A percentile compares a stretch with the other conserved stretches of the same genome.
These are phyloP conservation scores for Clamator glandarius DNA, from an alignment of 2,797 vertebrate genomes.

Conservation along the genomic window DNA sequence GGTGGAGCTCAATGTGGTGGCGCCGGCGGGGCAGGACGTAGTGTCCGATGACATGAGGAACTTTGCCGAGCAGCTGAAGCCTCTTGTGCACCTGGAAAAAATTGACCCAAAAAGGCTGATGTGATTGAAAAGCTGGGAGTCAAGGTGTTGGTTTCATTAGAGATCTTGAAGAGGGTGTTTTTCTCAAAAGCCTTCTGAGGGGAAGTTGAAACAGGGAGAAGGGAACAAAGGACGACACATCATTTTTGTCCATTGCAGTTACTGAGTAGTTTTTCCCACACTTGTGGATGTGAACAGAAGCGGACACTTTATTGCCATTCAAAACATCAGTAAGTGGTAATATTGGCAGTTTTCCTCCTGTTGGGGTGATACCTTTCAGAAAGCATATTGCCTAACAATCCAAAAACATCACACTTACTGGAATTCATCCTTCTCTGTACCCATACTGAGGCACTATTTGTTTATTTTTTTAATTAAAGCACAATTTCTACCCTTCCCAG, in stretches of 20 bases:
- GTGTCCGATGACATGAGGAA: conserved; percentile 96
- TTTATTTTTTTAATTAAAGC: not conserved
- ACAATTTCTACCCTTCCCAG: not conserved
- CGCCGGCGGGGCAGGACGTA: conserved; percentile 91
- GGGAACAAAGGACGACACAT: not conserved
- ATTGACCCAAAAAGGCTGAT: conserved; percentile 94
- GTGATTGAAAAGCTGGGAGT: conserved; percentile 31
- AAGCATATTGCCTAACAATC: not conserved
- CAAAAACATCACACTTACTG: not conserved
- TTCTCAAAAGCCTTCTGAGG: not conserved
- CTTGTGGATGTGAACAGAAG: not conserved
- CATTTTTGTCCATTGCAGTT: not conserved
- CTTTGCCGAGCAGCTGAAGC: conserved; percentile 96
- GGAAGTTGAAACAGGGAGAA: not conserved
- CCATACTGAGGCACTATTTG: not conserved
- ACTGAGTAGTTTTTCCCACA: accelerated
- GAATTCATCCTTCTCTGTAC: not conserved
- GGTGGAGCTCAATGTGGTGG: conserved; percentile 93
- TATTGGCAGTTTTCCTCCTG: accelerated
- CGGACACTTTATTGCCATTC: not conserved
- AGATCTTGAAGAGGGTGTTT: not conserved
- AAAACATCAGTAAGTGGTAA: not conserved
- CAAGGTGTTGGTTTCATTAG: not conserved
- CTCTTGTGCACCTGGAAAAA: conserved; percentile 95
- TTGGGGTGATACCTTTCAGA: not conserved